Evolutionary conservation across 1,140 invertebrate species (phyloP).

Genomic region (Drosophila sturtevanti): DNA sequence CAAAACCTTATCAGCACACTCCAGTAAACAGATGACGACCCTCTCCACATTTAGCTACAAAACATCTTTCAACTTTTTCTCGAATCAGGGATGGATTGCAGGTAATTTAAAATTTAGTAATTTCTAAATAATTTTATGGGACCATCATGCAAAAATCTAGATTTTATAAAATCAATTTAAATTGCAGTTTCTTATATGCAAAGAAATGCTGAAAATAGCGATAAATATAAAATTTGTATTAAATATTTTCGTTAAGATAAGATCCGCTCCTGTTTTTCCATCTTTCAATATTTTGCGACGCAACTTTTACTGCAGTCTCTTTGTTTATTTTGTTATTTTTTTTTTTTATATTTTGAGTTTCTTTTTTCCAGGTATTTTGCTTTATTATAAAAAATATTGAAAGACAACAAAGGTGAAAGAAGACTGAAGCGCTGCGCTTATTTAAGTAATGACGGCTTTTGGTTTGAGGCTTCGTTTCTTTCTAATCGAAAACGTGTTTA

Average conservation of each 20-base stretch:
- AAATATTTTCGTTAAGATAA: background rate
- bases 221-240: too few species aligned
- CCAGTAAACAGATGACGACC: slow-evolving; percentile 40
- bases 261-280: background rate
- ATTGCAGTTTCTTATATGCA: too few species aligned
- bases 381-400: slow-evolving; percentile 59
- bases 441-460: slow-evolving; percentile 64
- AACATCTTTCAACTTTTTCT: background rate
- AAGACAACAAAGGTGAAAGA: slow-evolving; percentile 28
- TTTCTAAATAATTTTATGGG: too few species aligned
- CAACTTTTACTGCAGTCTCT: slow-evolving; percentile 36
- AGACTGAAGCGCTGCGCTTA: slow-evolving; percentile 23
- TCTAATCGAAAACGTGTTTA: slow-evolving; percentile 82
- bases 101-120: background rate
- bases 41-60: background rate
- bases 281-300: slow-evolving; percentile 15
- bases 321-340: slow-evolving; percentile 4
- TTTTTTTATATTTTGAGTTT: slow-evolving; percentile 1
- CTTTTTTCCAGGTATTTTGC: slow-evolving; percentile 44
- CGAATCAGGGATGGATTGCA: background rate
- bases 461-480: slow-evolving; percentile 10
- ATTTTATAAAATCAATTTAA: too few species aligned
- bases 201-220: too few species aligned
- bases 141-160: too few species aligned
- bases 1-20: slow-evolving; percentile 59